Evolutionary conservation across 2,797 vertebrate genomes (phyloP).

Genomic region (Dryobates pubescens): DNA sequence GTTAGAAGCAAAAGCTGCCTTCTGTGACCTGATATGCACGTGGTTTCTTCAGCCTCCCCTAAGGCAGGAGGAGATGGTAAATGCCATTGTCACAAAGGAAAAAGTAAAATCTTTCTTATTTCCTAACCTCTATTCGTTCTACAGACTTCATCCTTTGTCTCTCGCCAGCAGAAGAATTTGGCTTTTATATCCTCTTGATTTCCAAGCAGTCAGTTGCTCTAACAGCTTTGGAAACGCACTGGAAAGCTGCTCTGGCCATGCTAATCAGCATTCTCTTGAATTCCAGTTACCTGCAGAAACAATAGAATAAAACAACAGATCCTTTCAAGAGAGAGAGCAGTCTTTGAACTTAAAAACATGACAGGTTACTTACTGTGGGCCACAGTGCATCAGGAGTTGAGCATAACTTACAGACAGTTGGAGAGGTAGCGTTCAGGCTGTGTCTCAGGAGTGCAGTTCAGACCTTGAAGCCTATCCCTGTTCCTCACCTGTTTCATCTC

Average conservation of each 20-base stretch:
- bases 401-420: background rate
- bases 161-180: background rate
- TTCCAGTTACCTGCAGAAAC: constrained; percentile 3
- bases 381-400: background rate
- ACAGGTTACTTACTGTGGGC: background rate
- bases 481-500: background rate
- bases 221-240: background rate
- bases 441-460: background rate
- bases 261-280: background rate
- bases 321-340: background rate
- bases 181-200: background rate
- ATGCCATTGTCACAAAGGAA: background rate
- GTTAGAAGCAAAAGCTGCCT: background rate
- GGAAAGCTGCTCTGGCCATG: background rate
- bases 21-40: rapidly evolving
- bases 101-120: background rate
- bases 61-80: background rate
- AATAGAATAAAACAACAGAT: background rate
- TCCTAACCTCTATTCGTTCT: background rate
- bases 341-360: background rate
- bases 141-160: background rate
- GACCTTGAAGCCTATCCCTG: background rate
- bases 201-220: background rate
- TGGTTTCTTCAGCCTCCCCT: background rate
- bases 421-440: background rate